Conservation (phyloP, 2,888 invertebrate genomes). For the Chesias legatella region DNA sequence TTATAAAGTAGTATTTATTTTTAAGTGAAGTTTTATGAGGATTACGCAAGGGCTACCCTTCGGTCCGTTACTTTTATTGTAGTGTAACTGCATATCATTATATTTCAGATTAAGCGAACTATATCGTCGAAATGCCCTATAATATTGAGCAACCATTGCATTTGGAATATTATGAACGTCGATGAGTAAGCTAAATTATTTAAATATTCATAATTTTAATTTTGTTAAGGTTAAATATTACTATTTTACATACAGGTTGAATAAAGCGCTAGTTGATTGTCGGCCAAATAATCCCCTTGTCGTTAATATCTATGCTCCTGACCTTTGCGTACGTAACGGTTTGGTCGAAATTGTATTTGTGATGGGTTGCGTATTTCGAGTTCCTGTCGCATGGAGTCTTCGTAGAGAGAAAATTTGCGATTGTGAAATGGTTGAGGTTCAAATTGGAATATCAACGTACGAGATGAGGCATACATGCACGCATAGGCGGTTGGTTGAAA, state of each 20-base stretch:
- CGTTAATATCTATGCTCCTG: slow-evolving; percentile 62
- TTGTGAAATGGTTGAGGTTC: slow-evolving; percentile 64
- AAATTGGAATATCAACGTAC: slow-evolving; percentile 62
- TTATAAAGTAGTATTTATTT: too few species aligned
- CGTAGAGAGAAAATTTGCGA: slow-evolving; percentile 68
- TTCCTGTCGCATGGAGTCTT: slow-evolving; percentile 57
- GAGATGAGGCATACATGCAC: slow-evolving; percentile 63
- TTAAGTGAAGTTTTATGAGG: too few species aligned
- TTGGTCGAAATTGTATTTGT: slow-evolving; percentile 59
- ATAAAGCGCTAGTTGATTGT: slow-evolving; percentile 57
- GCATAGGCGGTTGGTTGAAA: slow-evolving; percentile 57
- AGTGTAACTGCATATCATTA: neutral
- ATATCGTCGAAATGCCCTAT: slow-evolving; percentile 64
- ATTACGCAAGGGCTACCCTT: too few species aligned
- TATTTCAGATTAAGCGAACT: slow-evolving; percentile 63
- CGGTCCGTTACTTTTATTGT: too few species aligned
- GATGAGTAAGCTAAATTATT: slow-evolving; percentile 44
- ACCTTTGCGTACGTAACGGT: slow-evolving; percentile 52
- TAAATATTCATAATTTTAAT: too few species aligned
- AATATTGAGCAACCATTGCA: slow-evolving; percentile 67
- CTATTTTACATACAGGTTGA: slow-evolving; percentile 43
- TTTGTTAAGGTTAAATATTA: too few species aligned
- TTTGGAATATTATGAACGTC: slow-evolving; percentile 70
- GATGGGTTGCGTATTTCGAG: slow-evolving; percentile 56
- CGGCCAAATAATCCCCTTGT: slow-evolving; percentile 55